Evolutionary conservation across 2,888 invertebrate species (phyloP), one percentile per base, ranked within the genome.

Genomic region (Drosophila neotestacea): DNA sequence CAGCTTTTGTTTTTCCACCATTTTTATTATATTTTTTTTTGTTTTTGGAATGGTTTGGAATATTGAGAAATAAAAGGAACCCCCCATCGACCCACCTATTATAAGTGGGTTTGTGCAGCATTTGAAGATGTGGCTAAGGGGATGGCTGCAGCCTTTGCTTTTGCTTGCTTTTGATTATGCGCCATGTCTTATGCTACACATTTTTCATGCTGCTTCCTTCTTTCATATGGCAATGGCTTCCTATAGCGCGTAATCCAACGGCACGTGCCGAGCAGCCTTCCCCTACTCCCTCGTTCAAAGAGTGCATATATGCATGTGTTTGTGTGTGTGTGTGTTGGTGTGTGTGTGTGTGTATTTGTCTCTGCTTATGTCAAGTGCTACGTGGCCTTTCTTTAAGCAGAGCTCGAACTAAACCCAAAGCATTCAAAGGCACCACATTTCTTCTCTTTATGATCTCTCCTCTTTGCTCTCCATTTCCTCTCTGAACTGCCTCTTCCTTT

Each of bases 331-430:
- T 16, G 16, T 50, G 50, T 52, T 4, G 6, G 63, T 41, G 28
- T 47, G 27, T 48, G 54, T 39, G 48, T 61, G 41, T 63, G 55
- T 61, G 58, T 68, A 32, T 55, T 22, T 74, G 73, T 71, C 60
- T 78, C 67, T 71, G 71, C 73, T 80, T 72, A 83, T 85, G 85
- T 85, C 85, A 85, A 85, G 85, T 87, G 88, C 66, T 84, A 84
- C 86, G 84, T 86, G 84, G 88, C 85, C 88, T 85, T 85, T 74
- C 80, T 70, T 66, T 64, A 70, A 77, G 76, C 65, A 60, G 34
- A 54, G 41, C 16, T 42, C 41, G 39, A 46, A 32, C 51, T 22
- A 48, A 72, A 64, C 64, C 63, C 68, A 77, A 70, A 70, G 70
- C 68, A 46, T 62, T 72, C 55, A 56, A 58, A 54, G 44, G 39